phyloP scores from a whole-genome alignment of 2,113 vertebrate genomes.

The Daboia siamensis region DNA sequence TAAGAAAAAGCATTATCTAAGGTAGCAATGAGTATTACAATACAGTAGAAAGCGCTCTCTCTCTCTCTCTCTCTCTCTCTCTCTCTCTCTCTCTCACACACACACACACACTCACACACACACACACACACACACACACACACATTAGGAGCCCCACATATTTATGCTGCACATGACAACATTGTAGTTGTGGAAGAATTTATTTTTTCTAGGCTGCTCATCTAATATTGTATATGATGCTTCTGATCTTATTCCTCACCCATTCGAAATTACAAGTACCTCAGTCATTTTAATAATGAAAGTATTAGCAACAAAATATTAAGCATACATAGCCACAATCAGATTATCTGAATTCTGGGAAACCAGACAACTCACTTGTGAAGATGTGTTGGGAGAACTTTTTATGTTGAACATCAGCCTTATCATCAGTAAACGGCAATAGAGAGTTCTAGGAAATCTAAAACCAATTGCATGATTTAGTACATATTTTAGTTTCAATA shows the following conservation, averaged over 20 bases:
- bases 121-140: too few species aligned
- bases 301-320: background rate
- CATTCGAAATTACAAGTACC: background rate
- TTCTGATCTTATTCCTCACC: background rate
- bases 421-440: background rate
- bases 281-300: background rate
- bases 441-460: background rate
- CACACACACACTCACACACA: too few species aligned
- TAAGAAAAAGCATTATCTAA: background rate
- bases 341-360: background rate
- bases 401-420: background rate
- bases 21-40: background rate
- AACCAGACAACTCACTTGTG: background rate
- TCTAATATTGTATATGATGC: background rate
- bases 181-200: background rate
- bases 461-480: background rate
- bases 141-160: background rate
- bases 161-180: background rate
- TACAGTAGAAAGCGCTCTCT: background rate
- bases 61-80: too few species aligned
- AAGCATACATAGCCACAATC: background rate
- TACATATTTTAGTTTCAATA: background rate
- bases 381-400: background rate
- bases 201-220: background rate
- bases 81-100: too few species aligned